Evolutionary conservation across 2,888 invertebrate species (phyloP), one percentile per base, ranked within the genome.

Genomic region (Bibio marci): DNA sequence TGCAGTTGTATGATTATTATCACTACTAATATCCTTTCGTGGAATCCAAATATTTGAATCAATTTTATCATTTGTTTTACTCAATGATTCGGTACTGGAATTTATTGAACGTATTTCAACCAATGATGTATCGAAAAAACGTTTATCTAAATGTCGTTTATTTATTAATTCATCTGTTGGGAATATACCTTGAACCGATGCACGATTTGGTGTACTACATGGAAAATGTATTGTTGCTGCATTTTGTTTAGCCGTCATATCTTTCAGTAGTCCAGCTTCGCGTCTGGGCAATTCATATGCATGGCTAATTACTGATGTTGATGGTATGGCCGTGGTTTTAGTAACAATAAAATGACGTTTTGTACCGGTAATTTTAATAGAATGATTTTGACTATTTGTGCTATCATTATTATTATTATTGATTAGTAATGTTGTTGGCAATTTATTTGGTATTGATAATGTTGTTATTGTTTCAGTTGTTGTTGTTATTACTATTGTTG

Each of bases 81-180:
- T 53, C 18, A 60, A 48, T 25, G 58, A 55, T 36, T 50, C 46
- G 38, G 50, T 54, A 48, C 58, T 60, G 34, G 37, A 44, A 12
- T 76, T 76, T 28, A 54, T 50, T 5, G 58, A 48, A 14, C 80
- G 79, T 61, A 85, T 80, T 61, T 81, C 82, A 49, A 85, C 76
- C 47, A 85, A 65, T 45, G 81, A 80, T 48, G 77, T 76, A 61
- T 85, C 85, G 55, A 85, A 85, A 65, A 80, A 86, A 46, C 76
- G 68, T 53, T 78, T 78, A 59, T 83, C 82, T 45, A 76, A 67
- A 59, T 85, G 85, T 3, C 76, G 77, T 4, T 27, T 37, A n/a
- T 47, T 31, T 19, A 35, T 58, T 57, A 39, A 57, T 30, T 45
- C 40, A 4, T 44, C 41, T 35, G 56, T 59, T 35, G 56, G 59